Base-by-base conservation (phyloP, 2,797 vertebrate genomes). In the Euphonia xanthogaster region DNA sequence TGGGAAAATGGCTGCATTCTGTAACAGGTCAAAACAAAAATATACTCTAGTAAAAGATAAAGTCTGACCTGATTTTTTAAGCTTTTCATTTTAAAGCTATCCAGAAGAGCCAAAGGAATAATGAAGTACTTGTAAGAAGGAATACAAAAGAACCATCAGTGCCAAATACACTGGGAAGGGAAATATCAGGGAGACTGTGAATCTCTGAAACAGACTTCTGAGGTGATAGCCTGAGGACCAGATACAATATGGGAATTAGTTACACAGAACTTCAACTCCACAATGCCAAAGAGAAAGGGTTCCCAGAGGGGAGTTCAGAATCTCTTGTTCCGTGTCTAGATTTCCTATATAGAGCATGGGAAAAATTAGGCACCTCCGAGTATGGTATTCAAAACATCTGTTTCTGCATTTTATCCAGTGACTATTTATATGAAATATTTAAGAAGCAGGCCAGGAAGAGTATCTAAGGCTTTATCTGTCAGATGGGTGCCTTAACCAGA, bases 391-490 rank as follows among this genome's bases (percentile, higher is more conserved):
- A 84, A 84, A 96, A 92, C 92, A 93, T 88, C 85, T 92, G 90
- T 90, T 96, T 88, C 86, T 92, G 44, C 55, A 70, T 91, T 96
- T 90, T 86, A 88, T 73, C 60, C 74, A 60, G 74, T 66, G 62
- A 90, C 71, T 94, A 74, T 93, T 96, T 77, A 54, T 83, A 91
- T 30, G 42, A 94, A 87, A 80, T 67, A 84, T 53, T 90, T 81
- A 88, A 88, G 76, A 88, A 91, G 81, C 50, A 91, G 70, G 50
- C 88, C 63, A 57, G 79, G 48, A 90, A 95, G 73, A 40, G 79
- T 95, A 91, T 93, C 47, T 75, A 81, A 90, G 82, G 37, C 51
- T 5, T 37, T 63, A 37, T 84, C 47, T 84, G 86, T 86, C 91
- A 94, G 70, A 72, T 20, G 51, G 35, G 63, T 88, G 76, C 83